Conservation (phyloP, 2,113 vertebrate genomes). For the Microcebus griseorufus region DNA sequence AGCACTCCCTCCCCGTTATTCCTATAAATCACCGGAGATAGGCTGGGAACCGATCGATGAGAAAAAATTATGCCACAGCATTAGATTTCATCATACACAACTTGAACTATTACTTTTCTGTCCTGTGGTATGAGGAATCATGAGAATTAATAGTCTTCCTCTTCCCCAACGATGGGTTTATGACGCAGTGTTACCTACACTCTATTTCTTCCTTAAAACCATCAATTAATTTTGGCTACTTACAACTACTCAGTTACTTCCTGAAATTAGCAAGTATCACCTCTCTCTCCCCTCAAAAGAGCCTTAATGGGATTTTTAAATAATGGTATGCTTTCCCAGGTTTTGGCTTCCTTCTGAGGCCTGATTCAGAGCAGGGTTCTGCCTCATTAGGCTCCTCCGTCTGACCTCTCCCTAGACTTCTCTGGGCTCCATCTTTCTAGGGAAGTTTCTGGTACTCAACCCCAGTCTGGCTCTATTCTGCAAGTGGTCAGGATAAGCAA, state of each 20-base stretch:
- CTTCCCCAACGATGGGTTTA: constrained; percentile 77
- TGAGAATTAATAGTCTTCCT: constrained; percentile 82
- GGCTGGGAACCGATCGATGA: constrained; percentile 81
- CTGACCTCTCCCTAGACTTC: neutral
- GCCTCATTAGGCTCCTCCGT: neutral
- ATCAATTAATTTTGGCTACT: constrained; percentile 79
- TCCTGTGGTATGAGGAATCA: constrained; percentile 79
- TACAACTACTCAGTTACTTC: constrained; percentile 60
- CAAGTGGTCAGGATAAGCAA: neutral
- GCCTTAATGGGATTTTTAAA: constrained; percentile 66
- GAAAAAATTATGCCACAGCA: constrained; percentile 83
- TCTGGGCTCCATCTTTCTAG: neutral
- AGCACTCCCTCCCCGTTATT: constrained; percentile 62
- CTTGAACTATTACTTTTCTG: constrained; percentile 82
- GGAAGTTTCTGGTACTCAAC: neutral
- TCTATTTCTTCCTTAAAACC: constrained; percentile 82
- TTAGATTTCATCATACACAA: constrained; percentile 82
- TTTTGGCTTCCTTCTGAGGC: constrained; percentile 30
- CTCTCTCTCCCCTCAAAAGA: neutral
- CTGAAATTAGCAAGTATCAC: constrained; percentile 54
- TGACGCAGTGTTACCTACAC: constrained; percentile 73
- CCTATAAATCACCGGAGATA: constrained; percentile 83
- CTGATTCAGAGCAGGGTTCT: neutral
- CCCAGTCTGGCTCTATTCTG: neutral
- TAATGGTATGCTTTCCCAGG: constrained; percentile 45